These are phyloP conservation scores for Timema cristinae DNA, from an alignment of 2,888 invertebrate species.

Conservation along the genomic window DNA sequence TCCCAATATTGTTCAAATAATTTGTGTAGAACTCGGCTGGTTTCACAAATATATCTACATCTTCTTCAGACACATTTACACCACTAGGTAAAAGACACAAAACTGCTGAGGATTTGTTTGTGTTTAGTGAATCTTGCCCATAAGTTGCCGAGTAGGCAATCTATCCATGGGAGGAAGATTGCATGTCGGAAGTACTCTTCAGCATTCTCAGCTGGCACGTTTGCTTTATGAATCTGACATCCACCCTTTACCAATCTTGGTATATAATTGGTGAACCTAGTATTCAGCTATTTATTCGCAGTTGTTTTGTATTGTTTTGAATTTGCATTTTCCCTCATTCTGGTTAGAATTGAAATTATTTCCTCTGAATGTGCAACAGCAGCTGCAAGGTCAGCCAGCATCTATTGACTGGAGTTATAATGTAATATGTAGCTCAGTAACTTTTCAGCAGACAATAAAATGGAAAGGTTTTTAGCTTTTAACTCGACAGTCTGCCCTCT, in stretches of 20 bases:
- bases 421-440: not conserved
- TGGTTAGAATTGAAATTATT: not conserved
- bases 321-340: not conserved
- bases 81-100: slow-evolving; percentile 6
- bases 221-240: not conserved
- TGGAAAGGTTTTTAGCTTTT: no score
- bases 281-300: not conserved
- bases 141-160: not conserved
- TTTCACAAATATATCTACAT: not conserved
- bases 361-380: not conserved
- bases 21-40: not conserved
- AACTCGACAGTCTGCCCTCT: no score
- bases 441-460: slow-evolving; percentile 2
- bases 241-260: not conserved
- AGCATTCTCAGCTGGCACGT: not conserved
- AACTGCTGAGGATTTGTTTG: not conserved
- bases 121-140: slow-evolving; percentile 1
- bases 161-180: not conserved
- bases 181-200: not conserved
- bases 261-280: not conserved
- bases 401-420: not conserved
- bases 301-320: not conserved
- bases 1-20: not conserved
- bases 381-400: slow-evolving; percentile 8
- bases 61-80: not conserved